Base-by-base conservation (phyloP, 2,113 vertebrate genomes). In the Galeopterus variegatus region DNA sequence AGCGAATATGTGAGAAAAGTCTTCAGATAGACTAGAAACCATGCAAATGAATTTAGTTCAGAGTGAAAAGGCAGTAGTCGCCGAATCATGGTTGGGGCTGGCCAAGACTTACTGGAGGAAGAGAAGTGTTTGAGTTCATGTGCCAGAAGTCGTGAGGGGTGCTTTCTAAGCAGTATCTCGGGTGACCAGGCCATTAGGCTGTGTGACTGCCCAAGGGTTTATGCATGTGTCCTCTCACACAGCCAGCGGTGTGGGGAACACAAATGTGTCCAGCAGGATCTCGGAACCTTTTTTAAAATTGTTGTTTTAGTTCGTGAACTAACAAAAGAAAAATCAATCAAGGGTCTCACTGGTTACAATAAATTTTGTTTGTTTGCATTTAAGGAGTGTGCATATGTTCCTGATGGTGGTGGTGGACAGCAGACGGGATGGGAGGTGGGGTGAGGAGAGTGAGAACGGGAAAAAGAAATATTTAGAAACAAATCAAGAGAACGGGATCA, bases 381-480 rank as follows among this genome's bases (percentile, higher is more conserved):
- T 36, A 36, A 92, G 75, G 54, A 58, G 23, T 14, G 33, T 8
- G 54, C 73, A 70, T 31, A 10, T 45, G 60, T 70, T 76, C 62
- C 92, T 23, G 9, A 50, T 10, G 13, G 14, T 21, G 31, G 73
- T 6, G 33, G 48, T 45, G 8, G 14, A 45, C 18, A 36, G 73
- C 13, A 67, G 67, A 81, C 3, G 31, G 60, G 50, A 24, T 18
- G 14, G 41, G 62, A 65, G 31, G 19, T 19, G 24, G 52, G 18
- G 6, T 64, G 41, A 31, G 24, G 8, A 88, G 15, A 50, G 13
- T 56, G 14, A 21, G 45, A 48, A 48, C 45, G 28, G 64, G 19
- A 50, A 90, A 86, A 89, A 83, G 58, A 76, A 36, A 18, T 72
- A 60, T 93, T 93, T 82, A 85, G 58, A 84, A 95, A 73, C 36